Base-by-base conservation (phyloP, 2,888 invertebrate species). In the Pedicia rivosa region DNA sequence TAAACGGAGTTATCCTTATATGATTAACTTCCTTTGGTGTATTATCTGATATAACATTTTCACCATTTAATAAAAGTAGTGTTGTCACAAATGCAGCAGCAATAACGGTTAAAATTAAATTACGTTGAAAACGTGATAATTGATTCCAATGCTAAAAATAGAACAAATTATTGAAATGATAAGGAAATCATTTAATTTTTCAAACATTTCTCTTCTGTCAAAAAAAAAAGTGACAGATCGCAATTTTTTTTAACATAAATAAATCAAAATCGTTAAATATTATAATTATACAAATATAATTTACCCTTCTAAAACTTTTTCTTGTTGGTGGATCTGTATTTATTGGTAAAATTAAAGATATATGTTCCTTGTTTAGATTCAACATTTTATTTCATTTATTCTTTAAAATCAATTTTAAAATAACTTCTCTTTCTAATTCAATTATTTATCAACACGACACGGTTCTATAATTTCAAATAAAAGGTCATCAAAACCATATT, bases 71-170 rank as follows among this genome's bases (percentile, higher is more conserved):
- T 47, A 74, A 64, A 47, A 74, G 70, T 46, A 77, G 57, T 43
- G 74, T 55, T 35, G 72, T 71, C 43, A 73, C 58, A 43, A 68
- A 56, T 42, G 74, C 52, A 33, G 74, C 64, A 41, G 68, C 55
- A 41, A 72, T 44, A 40, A 70, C 51, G 47, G 79, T 72, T 50
- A 80, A 77, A 35, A 79, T 67, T 46, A 84, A 64, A 50, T 80
- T 83, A 45, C 80, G 71, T 56, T 87, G 87, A 51, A 86, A 72
- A 47, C 86, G 71, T 13, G 87, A 86, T 39, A 88, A 62, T 47
- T 79, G 79, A 57, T 87, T 86, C 87, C 87, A 88, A 63, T 74
- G 70, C 87, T 87, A 60, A 37, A 72, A 39, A 20, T 22, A 24
- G 6, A 26, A 25, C 13, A 36, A 24, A 30, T 15, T 26, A 33